Evolutionary conservation across 2,797 vertebrate genomes (phyloP).

Genomic region (Propithecus deckenii): DNA sequence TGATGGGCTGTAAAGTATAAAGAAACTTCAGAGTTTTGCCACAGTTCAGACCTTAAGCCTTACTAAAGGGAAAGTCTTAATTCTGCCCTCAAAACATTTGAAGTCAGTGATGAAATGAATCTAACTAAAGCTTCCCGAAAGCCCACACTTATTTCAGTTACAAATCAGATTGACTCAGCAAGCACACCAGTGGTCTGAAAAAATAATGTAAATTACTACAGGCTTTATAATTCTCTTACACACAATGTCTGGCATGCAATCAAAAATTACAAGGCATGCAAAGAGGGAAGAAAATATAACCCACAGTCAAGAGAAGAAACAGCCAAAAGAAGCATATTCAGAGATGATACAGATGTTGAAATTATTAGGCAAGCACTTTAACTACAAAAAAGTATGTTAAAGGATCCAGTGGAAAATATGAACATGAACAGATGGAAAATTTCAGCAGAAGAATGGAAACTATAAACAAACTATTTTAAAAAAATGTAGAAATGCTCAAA

Average conservation of each 20-base stretch:
- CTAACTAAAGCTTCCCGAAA: neutral
- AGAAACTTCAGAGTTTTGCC: neutral
- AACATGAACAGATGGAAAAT: neutral
- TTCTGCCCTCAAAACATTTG: neutral
- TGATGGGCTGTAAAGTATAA: neutral
- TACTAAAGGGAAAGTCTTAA: neutral
- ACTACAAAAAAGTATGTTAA: neutral
- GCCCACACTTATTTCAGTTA: neutral
- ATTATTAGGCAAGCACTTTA: neutral
- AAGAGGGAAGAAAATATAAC: neutral
- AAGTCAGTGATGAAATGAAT: neutral
- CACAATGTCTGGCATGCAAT: neutral
- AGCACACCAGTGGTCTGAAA: neutral
- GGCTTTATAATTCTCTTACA: neutral
- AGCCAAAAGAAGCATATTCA: constrained; percentile 11
- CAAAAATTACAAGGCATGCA: neutral
- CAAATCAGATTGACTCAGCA: neutral
- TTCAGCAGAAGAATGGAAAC: neutral
- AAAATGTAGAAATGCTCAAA: neutral
- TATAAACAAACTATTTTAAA: neutral
- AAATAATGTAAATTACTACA: neutral
- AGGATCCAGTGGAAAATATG: neutral
- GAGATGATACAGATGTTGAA: neutral
- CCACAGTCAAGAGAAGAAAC: neutral
- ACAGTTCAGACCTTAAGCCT: neutral